Evolutionary conservation across 2,888 invertebrate genomes (phyloP), one percentile per base, ranked within the genome.

Genomic region (Andrena marginata): DNA sequence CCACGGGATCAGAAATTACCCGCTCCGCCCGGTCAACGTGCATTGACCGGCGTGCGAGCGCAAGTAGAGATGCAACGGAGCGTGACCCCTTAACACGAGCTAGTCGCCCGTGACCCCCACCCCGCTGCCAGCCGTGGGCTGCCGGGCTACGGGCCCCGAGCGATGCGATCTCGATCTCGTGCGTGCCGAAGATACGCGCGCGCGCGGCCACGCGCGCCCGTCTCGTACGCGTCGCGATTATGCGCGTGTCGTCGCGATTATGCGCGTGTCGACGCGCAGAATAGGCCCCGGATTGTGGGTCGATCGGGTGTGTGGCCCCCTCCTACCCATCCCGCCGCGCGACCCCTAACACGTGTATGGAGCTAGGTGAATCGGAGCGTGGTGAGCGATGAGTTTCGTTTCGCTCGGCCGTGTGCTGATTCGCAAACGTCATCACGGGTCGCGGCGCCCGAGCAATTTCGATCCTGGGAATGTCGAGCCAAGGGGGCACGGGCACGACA

Each of bases 51-150:
- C 89, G 81, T 86, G 85, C 81, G 89, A 89, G 88, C 77, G 83
- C 85, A 80, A 85, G 87, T 77, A 84, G 72, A 56, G 84, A 86
- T 86, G 88, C 91, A 90, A 83, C 90, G 86, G 89, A 92, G 92
- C 92, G 91, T 93, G 92, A 93, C 91, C 91, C 92, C 90, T 42
- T 91, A 90, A 90, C 91, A 88, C 90, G 89, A 87, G 74, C 90
- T 89, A 92, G 90, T 92, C 93, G 92, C 88, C 92, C 92, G 89
- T 93, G 92, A 91, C 92, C 91, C 92, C 91, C 90, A 42, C 42
- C 42, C 89, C 87, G 49, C 62, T 42, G 75, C 29, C n/a, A 29
- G 60, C 56, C 51, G 67, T 63, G 48, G 29, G 63, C 56, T 13
- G 42, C 16, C 23, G 20, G 26, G 62, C 85, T 65, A 74, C 82